These are phyloP conservation scores for Glaucidium brasilianum DNA, from an alignment of 2,113 vertebrate species.

Conservation along the genomic window DNA sequence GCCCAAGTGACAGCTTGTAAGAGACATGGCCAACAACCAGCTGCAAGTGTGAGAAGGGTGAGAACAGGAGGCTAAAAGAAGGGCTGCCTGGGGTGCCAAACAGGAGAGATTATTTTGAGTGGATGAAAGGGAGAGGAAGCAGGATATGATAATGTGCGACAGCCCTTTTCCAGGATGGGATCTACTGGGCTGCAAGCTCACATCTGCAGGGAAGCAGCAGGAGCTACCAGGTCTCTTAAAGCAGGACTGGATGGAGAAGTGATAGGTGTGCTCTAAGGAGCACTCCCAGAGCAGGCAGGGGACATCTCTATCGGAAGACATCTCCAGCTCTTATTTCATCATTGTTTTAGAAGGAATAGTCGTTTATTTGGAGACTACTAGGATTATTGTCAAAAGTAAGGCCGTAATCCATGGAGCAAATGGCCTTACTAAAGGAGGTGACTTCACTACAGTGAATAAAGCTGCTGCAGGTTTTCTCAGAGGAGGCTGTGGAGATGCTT, in stretches of 20 bases:
- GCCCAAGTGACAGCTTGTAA: neutral
- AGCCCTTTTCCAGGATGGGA: neutral
- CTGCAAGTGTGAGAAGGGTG: neutral
- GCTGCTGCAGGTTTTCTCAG: neutral
- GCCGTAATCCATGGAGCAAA: neutral
- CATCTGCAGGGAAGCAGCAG: neutral
- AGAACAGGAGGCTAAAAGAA: slow-evolving; percentile 10
- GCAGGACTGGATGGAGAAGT: neutral
- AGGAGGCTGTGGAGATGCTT: neutral
- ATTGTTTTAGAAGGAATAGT: neutral
- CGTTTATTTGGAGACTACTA: neutral
- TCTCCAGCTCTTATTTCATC: neutral
- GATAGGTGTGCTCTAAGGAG: neutral
- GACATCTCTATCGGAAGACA: too few relatives aligned
- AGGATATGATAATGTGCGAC: neutral
- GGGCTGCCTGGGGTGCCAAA: neutral
- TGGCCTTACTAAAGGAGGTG: neutral
- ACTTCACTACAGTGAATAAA: neutral
- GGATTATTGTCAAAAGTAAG: neutral
- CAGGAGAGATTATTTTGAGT: neutral
- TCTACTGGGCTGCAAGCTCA: neutral
- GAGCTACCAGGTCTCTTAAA: neutral
- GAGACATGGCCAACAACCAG: neutral
- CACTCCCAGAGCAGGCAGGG: neutral
- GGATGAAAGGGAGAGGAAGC: slow-evolving; percentile 4